Evolutionary conservation across 2,888 invertebrate genomes (phyloP), one percentile per base, ranked within the genome.

Genomic region (Parelbella ahira): DNA sequence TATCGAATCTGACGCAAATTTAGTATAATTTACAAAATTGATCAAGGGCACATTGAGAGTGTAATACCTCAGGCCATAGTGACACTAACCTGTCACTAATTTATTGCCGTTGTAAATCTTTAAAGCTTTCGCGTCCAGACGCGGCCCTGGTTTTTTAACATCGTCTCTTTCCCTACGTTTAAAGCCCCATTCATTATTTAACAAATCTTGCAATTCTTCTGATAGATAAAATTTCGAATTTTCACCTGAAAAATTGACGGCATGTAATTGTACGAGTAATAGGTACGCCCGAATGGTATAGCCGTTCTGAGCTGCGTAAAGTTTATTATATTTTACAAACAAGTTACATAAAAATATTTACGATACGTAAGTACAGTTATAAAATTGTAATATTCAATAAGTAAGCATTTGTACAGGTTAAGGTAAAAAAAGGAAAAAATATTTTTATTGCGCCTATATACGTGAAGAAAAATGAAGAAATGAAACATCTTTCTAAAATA

Each of bases 61-160:
- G 63, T 70, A 70, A 50, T 56, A 71, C 55, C 62, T 66, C 67
- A 71, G 72, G 75, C 77, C 70, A 58, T 61, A 54, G 82, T 83
- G 84, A 83, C 83, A 87, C 87, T 87, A 84, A 87, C 87, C 87
- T 87, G 86, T 77, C 84, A 82, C 86, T 56, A 84, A 74, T 60
- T 76, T 83, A 81, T 83, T 84, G 75, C 73, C 70, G 81, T 78
- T 76, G 60, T 81, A 75, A 68, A 78, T 71, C 75, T 80, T 86
- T 82, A 84, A 71, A 42, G 76, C 91, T 81, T 93, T 92, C 43
- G 91, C 90, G 64, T 92, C 91, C 78, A 93, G 92, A 45, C 91
- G 91, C 33, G 97, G 97, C 44, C 97, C 97, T n/a, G 97, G 97
- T 84, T 97, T 97, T 87, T 97, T 97, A 34, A 97, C 97, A 82